Evolutionary conservation across 2,888 invertebrate species (phyloP), one percentile per base, ranked within the genome.

Genomic region (Biston betularia): DNA sequence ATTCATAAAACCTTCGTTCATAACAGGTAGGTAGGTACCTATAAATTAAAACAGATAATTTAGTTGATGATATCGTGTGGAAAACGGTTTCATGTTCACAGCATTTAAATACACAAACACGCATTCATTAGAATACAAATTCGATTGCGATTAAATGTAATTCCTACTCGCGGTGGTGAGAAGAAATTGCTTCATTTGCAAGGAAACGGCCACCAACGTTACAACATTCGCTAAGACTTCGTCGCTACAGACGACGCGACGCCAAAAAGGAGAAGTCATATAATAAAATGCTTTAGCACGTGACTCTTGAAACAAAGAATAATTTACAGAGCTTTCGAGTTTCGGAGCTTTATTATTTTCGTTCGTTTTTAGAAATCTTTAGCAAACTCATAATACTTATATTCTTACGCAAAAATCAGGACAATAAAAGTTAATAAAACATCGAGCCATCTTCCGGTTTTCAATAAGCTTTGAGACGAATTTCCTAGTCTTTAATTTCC

Each of bases 221-320:
- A 78, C 69, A 69, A 70, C 78, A 75, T 77, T 77, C 72, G 75
- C 71, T 71, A 75, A 77, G 68, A 71, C 64, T 58, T 61, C 49
- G 35, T 63, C 56, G 57, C 53, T 63, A 63, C 50, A 53, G 70
- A 48, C 64, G 67, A 12, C 55, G 63, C 63, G 24, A 24, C 57
- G 63, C 64, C 58, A 63, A 61, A 65, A 69, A 63, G 74, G 72
- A 76, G 72, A 76, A 80, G 75, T 73, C 69, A 80, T 80, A 85
- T 89, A 89, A 89, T 90, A 90, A 89, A 91, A 89, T 80, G 86
- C 86, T 87, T 83, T 79, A 79, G 87, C 82, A 90, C 89, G 92
- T 91, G 92, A 88, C 86, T 82, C 73, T 86, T 81, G 81, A 79
- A 83, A 87, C 85, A 87, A 88, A 86, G 85, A 85, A 87, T 81